Base-by-base conservation (phyloP, 2,888 invertebrate genomes). In the Drosophila pullipes region DNA sequence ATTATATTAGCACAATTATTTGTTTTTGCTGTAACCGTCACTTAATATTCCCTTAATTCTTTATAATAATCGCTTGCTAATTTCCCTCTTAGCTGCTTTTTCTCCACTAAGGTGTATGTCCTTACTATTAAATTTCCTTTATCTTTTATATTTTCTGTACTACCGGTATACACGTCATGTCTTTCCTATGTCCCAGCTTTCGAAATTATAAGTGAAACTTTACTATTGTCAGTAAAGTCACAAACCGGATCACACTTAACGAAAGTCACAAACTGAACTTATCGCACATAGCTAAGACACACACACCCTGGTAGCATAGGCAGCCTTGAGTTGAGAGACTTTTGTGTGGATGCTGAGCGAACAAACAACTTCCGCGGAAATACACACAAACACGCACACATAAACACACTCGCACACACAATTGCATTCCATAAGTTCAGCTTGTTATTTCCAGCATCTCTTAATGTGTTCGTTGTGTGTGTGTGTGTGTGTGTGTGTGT, bases 341-440 rank as follows among this genome's bases (percentile, higher is more conserved):
- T 47, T 37, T 22, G 3, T 52, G n/a, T 74, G 68, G 66, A 72
- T 59, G 70, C 54, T 63, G 57, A 67, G 62, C 59, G 55, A 30
- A 31, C 0, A 41, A 39, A 41, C 4, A 9, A 16, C 41, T n/a
- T 57, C 13, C 18, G 28, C 25, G 53, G 16, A 53, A 76, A 57
- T 50, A 47, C 25, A 4, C n/a, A 57, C n/a, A 55, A 18, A 33
- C 33, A 33, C 33, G 4, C 33, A 33, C 33, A 33, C 0, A 25
- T 25, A 33, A 4, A 33, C 11, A 52, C 1, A 30, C n/a, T 10
- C 31, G n/a, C 37, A 67, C 30, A 37, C n/a, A 35, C 5, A n/a
- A 31, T 22, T 28, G 39, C 33, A 41, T 28, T 33, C 31, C 61
- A 52, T 44, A 33, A n/a, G 28, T 28, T 35, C 18, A 41, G 37